Conservation (phyloP, 2,113 vertebrate genomes). For the Sterrhoptilus dennistouni region DNA sequence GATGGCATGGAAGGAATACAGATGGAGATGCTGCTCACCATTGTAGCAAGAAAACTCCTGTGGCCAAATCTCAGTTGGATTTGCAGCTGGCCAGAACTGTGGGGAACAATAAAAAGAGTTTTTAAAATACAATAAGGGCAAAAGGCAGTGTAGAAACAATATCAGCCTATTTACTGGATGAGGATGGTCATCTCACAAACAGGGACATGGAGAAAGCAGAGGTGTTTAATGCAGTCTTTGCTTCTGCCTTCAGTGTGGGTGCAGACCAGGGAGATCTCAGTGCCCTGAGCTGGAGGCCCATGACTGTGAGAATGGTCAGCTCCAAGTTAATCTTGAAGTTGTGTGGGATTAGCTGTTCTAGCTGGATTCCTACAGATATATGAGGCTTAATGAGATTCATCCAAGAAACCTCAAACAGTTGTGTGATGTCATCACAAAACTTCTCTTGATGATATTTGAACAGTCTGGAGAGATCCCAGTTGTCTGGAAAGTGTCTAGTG, state of each 20-base stretch:
- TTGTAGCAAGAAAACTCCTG: background rate
- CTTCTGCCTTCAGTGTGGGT: background rate
- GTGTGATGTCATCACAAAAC: background rate
- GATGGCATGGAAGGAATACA: background rate
- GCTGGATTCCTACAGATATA: background rate
- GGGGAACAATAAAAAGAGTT: background rate
- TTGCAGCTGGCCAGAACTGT: background rate
- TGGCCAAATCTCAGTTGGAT: background rate
- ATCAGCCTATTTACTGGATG: background rate
- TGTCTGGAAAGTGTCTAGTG: background rate
- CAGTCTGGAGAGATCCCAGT: background rate
- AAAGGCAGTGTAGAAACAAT: background rate
- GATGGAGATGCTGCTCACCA: background rate
- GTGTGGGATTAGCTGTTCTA: background rate
- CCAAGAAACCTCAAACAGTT: background rate
- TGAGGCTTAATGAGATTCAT: background rate
- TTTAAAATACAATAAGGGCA: background rate
- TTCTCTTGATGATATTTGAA: background rate
- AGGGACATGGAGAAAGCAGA: background rate
- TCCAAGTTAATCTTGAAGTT: background rate
- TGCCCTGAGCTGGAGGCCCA: background rate
- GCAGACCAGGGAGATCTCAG: background rate
- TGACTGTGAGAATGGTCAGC: background rate
- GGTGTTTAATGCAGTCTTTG: background rate
- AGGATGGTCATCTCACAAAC: background rate